Percentiles rank a stretch among this genome's conserved stretches.
These are phyloP conservation scores for Psilopsiagon aurifrons DNA, from an alignment of 2,113 vertebrate species.

Conservation along the genomic window DNA sequence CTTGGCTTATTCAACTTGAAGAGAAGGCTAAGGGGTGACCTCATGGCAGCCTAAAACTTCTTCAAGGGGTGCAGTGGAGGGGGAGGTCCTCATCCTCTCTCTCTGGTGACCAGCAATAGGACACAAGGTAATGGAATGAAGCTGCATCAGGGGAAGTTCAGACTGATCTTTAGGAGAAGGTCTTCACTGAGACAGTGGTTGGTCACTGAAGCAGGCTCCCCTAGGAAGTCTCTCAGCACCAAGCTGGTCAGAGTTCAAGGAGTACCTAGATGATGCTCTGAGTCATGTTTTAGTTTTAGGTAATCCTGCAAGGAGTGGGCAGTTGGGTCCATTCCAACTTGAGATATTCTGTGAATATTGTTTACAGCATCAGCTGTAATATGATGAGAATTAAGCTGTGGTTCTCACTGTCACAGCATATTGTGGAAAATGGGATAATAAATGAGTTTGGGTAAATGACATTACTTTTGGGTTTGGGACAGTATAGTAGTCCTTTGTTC, in stretches of 20 bases:
- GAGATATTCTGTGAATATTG: not conserved
- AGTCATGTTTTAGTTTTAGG: not conserved
- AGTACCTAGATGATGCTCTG: fast-evolving
- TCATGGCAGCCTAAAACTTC: not conserved
- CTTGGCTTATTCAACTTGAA: not conserved
- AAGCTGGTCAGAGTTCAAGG: not conserved
- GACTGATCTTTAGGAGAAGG: not conserved
- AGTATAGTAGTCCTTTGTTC: not conserved
- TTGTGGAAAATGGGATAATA: not conserved
- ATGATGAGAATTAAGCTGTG: not conserved
- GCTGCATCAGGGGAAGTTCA: not conserved
- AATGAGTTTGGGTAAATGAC: not conserved
- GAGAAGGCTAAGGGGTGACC: not conserved
- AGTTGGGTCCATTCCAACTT: not conserved
- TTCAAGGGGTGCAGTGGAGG: fast-evolving
- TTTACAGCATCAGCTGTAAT: not conserved
- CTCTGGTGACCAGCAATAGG: not conserved
- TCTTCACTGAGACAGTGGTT: not conserved
- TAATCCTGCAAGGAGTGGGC: not conserved
- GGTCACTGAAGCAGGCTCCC: not conserved
- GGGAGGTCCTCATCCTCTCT: not conserved
- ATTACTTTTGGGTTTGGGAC: not conserved
- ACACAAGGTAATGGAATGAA: not conserved
- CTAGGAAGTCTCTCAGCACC: not conserved
- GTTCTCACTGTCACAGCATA: not conserved